A percentile compares a stretch with the other conserved stretches of the same genome.
Evolutionary conservation across 1,140 invertebrate genomes (phyloP).

Genomic region (Chironomus tepperi): DNA sequence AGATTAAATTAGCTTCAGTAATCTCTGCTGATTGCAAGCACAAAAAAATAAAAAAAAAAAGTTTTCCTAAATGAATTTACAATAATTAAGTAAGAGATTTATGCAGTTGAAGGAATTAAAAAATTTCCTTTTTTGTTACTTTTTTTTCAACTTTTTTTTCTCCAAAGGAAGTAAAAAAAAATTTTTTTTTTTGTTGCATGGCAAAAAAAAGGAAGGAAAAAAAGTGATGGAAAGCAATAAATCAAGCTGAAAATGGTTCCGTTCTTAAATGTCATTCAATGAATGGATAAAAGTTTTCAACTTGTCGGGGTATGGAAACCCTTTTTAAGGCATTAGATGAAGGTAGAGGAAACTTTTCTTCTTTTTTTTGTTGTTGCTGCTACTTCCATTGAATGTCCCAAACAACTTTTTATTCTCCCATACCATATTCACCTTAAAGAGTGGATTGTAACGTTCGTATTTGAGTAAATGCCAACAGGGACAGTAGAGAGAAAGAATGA

Average conservation of each 20-base stretch:
- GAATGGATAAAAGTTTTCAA: constrained; percentile 20
- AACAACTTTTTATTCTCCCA: too few relatives aligned
- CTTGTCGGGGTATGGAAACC: constrained; percentile 16
- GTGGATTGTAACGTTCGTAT: too few relatives aligned
- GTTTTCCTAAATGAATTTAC: neutral
- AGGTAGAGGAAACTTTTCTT: neutral
- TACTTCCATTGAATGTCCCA: too few relatives aligned
- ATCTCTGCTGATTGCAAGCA: too few relatives aligned
- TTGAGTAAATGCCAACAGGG: too few relatives aligned
- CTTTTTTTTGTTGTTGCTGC: neutral
- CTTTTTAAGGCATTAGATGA: constrained; percentile 17
- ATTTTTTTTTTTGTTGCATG: neutral
- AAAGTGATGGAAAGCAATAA: constrained; percentile 18
- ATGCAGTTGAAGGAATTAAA: constrained; percentile 12
- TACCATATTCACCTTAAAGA: too few relatives aligned
- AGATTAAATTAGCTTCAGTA: too few relatives aligned
- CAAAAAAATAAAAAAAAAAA: too few relatives aligned
- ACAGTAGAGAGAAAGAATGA: neutral
- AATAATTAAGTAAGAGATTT: constrained; percentile 1
- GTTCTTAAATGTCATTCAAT: constrained; percentile 21
- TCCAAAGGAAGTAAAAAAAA: neutral
- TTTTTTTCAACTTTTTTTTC: neutral
- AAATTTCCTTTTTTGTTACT: neutral
- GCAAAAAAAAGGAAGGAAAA: neutral
- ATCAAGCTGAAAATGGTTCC: constrained; percentile 20